Base-by-base conservation (phyloP, 2,113 vertebrate species). In the Ailuropoda melanoleuca region DNA sequence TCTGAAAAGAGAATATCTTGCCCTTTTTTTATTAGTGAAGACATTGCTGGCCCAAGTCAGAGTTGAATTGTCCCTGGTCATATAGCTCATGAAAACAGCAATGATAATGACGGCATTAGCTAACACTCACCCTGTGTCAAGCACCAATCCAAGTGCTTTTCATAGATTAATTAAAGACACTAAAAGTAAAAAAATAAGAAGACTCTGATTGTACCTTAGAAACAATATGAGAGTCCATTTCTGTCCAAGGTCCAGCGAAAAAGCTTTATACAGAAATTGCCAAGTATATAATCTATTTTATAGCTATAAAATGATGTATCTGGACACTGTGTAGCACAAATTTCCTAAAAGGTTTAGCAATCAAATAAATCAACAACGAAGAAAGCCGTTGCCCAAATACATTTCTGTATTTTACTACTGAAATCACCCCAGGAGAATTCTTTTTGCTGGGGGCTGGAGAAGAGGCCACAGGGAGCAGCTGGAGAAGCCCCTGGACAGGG, bases 291-390 rank as follows among this genome's bases (percentile, higher is more conserved):
- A 88, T 80, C 75, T 74, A 19, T 75, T 90, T 83, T 86, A 58
- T 84, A 90, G 50, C 82, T 68, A 56, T 70, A 68, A 53, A 66
- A 8, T 70, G n/a, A 75, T 66, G 43, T 34, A 64, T 81, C 75
- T 86, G 29, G 68, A n/a, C n/a, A 26, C 10, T 74, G 9, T 64
- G 17, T 58, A 62, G 31, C 50, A 10, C 37, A 94, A 78, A 46
- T 86, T 93, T 93, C 96, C 72, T 80, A 39, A 89, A 88, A 86
- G 24, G 53, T 46, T 96, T 96, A 89, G 66, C 37, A 66, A 74
- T 83, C 64, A 72, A 89, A 34, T 82, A 91, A 88, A 86, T 92
- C 72, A 92, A 82, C 18, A 95, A 56, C 31, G 78, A 94, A 83
- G 72, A 84, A 96, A 66, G 78, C 75, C 48, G 31, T 29, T 72